Conservation (phyloP, 2,888 invertebrate genomes). For the Euplagia quadripunctaria region DNA sequence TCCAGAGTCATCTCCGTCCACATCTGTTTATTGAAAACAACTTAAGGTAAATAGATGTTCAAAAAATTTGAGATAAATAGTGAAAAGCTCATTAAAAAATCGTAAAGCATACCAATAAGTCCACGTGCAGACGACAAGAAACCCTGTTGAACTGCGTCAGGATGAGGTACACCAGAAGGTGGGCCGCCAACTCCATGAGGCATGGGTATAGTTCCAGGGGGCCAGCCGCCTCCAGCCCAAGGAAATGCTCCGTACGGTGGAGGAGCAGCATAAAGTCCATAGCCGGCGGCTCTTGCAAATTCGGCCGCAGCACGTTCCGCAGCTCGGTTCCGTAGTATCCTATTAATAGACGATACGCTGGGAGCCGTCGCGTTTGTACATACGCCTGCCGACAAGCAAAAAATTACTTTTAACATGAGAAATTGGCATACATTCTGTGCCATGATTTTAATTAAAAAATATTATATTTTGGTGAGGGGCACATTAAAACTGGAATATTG, state of each 20-base stretch:
- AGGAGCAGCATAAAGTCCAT: conserved; percentile 94
- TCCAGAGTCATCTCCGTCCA: conserved; percentile 93
- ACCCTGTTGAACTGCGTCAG: conserved; percentile 84
- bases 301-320: conserved; percentile 98
- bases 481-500: no score
- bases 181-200: conserved; percentile 82
- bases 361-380: conserved; percentile 98
- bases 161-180: conserved; percentile 77
- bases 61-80: not conserved
- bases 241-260: conserved; percentile 90
- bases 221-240: conserved; percentile 85
- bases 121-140: conserved; percentile 76
- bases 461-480: no score
- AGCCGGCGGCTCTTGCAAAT: conserved; percentile 96
- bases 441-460: no score
- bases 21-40: conserved; percentile 75
- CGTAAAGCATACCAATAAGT: conserved; percentile 66
- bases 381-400: conserved; percentile 90
- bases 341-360: conserved; percentile 98
- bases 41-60: not conserved
- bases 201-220: conserved; percentile 87
- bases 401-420: conserved; percentile 1
- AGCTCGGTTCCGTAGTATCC: conserved; percentile 97
- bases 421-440: not conserved
- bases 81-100: not conserved